Conservation (phyloP, 2,888 invertebrate genomes). For the Pyrrhosoma nymphula region DNA sequence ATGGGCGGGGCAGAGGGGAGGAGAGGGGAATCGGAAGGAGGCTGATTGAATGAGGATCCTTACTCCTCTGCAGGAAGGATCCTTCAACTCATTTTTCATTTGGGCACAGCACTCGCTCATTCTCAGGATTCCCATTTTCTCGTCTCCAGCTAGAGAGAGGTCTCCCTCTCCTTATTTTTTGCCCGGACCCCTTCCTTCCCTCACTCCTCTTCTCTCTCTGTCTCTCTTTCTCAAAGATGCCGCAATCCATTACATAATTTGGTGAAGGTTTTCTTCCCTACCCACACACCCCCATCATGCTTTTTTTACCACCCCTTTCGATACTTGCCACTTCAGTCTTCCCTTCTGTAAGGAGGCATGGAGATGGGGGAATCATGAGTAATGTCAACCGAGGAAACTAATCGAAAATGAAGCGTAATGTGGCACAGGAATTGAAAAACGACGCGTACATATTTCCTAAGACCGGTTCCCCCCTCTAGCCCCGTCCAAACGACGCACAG, state of each 20-base stretch:
- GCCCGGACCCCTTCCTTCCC: background rate
- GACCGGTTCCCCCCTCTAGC: background rate
- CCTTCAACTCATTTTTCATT: slow-evolving; percentile 31
- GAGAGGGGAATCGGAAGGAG: background rate
- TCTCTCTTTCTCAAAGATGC: background rate
- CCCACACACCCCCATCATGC: background rate
- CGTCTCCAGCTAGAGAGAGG: background rate
- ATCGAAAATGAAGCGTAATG: slow-evolving; percentile 3
- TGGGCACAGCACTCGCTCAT: slow-evolving; percentile 9
- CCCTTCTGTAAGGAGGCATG: background rate
- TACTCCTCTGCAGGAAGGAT: background rate
- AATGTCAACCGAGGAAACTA: background rate
- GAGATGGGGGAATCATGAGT: background rate
- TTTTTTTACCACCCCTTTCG: background rate
- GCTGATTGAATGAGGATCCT: slow-evolving; percentile 13
- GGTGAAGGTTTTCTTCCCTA: background rate
- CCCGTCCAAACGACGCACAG: background rate
- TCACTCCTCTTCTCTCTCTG: background rate
- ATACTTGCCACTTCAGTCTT: background rate
- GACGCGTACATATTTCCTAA: background rate
- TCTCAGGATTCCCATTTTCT: slow-evolving; percentile 51
- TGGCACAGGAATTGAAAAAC: background rate
- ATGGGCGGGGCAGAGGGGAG: background rate
- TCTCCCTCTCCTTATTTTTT: background rate
- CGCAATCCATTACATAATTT: slow-evolving; percentile 39